Evolutionary conservation across 2,113 vertebrate species (phyloP).

Genomic region (Sapayoa aenigma): DNA sequence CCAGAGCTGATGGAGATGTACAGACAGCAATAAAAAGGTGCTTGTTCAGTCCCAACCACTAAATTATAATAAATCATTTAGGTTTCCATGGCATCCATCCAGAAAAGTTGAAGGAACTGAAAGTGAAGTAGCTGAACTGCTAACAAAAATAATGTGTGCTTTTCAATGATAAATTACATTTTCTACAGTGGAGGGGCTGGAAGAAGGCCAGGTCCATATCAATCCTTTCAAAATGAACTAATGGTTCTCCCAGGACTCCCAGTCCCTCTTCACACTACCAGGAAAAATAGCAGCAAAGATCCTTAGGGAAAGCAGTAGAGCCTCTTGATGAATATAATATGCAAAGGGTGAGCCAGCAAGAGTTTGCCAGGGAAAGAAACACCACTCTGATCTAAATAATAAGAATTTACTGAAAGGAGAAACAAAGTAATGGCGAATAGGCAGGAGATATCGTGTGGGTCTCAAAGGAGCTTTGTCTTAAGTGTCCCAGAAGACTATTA

Average conservation of each 20-base stretch:
- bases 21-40: neutral
- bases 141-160: conserved; percentile 16
- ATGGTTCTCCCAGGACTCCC: conserved; percentile 28
- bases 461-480: neutral
- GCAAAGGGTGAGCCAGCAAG: neutral
- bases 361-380: neutral
- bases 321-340: conserved; percentile 4
- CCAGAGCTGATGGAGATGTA: neutral
- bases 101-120: conserved; percentile 27
- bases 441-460: neutral
- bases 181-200: conserved; percentile 7
- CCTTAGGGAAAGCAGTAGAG: neutral
- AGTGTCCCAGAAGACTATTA: conserved; percentile 25
- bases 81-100: conserved; percentile 6
- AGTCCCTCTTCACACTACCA: conserved; percentile 9
- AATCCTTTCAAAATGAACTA: conserved; percentile 42
- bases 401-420: conserved; percentile 35
- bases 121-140: neutral
- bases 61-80: neutral
- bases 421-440: neutral
- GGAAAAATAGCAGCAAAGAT: conserved; percentile 37
- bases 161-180: conserved; percentile 20
- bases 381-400: neutral
- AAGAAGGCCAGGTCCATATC: conserved; percentile 27
- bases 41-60: neutral